Percentiles rank a stretch among this genome's conserved stretches.
Conservation (phyloP, 2,888 invertebrate species). For the Odiellus spinosus region DNA sequence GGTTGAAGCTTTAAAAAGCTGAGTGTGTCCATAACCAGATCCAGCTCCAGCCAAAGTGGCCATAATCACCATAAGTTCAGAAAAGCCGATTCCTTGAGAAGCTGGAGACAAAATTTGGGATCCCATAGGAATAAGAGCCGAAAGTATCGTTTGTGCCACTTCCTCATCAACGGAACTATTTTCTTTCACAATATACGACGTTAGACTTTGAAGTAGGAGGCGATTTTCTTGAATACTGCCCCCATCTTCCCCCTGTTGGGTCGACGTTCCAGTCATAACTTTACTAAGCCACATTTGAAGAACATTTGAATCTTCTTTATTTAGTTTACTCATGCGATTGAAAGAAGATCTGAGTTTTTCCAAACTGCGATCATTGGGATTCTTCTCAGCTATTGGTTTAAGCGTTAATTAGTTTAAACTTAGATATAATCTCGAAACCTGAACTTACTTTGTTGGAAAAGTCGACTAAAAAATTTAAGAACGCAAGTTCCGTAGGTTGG, state of each 20-base stretch:
- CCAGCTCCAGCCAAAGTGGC: slow-evolving; percentile 71
- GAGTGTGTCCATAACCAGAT: slow-evolving; percentile 57
- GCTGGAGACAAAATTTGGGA: slow-evolving; percentile 44
- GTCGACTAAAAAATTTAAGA: slow-evolving; percentile 59
- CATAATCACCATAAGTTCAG: slow-evolving; percentile 60
- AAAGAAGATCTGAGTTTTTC: slow-evolving; percentile 51
- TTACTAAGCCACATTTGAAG: slow-evolving; percentile 38
- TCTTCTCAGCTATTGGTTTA: slow-evolving; percentile 33
- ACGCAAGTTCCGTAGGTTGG: slow-evolving; percentile 32
- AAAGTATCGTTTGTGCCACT: slow-evolving; percentile 47
- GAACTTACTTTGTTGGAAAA: slow-evolving; percentile 29
- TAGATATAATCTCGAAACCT: too few relatives aligned
- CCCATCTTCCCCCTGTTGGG: slow-evolving; percentile 21
- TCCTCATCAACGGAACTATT: slow-evolving; percentile 37
- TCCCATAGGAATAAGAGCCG: slow-evolving; percentile 56
- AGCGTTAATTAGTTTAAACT: too few relatives aligned
- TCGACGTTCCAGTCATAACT: slow-evolving; percentile 19
- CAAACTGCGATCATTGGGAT: slow-evolving; percentile 43
- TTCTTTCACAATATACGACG: slow-evolving; percentile 31
- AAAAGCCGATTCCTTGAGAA: slow-evolving; percentile 54
- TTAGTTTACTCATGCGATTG: slow-evolving; percentile 36
- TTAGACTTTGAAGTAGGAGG: slow-evolving; percentile 48
- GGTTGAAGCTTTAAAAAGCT: slow-evolving; percentile 59
- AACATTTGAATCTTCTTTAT: slow-evolving; percentile 44
- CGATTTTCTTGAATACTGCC: slow-evolving; percentile 47